phyloP scores from a whole-genome alignment of 1,140 invertebrate species.

The Apis mellifera region Amel_HAv3.1 CM009941.2:14229501-14230000 shows the following conservation, averaged over 20 bases:
- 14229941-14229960: no score
- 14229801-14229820: not conserved
- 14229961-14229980: not conserved
- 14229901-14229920: not conserved
- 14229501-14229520: conserved; percentile 36
- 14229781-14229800: not conserved
- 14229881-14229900: not conserved
- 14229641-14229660: not conserved
- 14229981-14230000: not conserved
- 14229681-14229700: no score
- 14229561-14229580: not conserved
- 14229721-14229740: not conserved
- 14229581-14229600: not conserved
- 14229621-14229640: not conserved
- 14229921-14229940: no score
- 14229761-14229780: not conserved
- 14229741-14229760: not conserved
- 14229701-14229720: not conserved
- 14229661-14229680: not conserved
- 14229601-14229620: not conserved
- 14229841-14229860: not conserved
- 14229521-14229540: conserved; percentile 41
- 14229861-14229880: not conserved
- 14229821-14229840: not conserved
- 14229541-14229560: conserved; percentile 27